phyloP scores from a whole-genome alignment of 1,140 invertebrate species.

The Sitophilus oryzae region DNA sequence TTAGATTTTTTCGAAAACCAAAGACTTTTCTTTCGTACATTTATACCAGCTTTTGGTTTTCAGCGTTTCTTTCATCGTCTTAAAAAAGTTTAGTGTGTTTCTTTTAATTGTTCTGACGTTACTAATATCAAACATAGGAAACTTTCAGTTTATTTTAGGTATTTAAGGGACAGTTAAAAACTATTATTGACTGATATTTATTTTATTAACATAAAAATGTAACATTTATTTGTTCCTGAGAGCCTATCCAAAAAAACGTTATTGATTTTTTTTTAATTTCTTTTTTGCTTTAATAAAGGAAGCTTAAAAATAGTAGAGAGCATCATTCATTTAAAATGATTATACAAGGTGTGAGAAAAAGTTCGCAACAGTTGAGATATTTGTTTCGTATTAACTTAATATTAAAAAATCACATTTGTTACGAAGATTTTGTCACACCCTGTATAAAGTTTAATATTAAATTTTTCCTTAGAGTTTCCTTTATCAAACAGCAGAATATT shows the following conservation, averaged over 20 bases:
- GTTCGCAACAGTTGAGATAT: too few relatives aligned
- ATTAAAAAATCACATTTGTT: too few relatives aligned
- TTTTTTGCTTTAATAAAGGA: not conserved
- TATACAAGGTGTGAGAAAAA: too few relatives aligned
- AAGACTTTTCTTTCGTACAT: not conserved
- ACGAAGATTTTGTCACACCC: too few relatives aligned
- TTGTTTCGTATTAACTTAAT: too few relatives aligned
- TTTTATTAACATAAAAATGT: slow-evolving; percentile 21
- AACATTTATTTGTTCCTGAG: not conserved
- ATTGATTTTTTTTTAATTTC: not conserved
- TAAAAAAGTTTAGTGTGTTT: too few relatives aligned
- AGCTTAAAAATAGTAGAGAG: too few relatives aligned
- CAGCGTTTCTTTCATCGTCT: not conserved
- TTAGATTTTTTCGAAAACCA: not conserved
- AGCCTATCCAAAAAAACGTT: not conserved
- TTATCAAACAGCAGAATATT: slow-evolving; percentile 2
- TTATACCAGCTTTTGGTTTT: not conserved
- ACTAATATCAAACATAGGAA: too few relatives aligned
- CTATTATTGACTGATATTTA: slow-evolving; percentile 31
- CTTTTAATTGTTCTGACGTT: too few relatives aligned
- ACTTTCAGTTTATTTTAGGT: too few relatives aligned
- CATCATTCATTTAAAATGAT: too few relatives aligned
- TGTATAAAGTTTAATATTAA: too few relatives aligned
- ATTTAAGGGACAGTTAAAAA: not conserved
- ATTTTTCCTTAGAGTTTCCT: not conserved